Percentiles rank a stretch among this genome's conserved stretches.
phyloP scores from a whole-genome alignment of 2,888 invertebrate species.

The Polyommatus icarus region DNA sequence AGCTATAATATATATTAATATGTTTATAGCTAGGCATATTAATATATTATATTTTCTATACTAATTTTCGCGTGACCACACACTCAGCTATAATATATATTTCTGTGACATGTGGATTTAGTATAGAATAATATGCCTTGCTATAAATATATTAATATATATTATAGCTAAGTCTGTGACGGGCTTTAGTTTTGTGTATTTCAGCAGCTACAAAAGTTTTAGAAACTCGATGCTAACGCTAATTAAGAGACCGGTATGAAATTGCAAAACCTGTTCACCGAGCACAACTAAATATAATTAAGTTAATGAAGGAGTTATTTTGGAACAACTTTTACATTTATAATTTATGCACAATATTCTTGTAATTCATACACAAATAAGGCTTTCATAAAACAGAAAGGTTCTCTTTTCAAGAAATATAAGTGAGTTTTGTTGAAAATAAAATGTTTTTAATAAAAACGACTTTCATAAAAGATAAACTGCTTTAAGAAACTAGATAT shows the following conservation, averaged over 20 bases:
- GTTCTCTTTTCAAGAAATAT: background rate
- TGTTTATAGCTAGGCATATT: too few species aligned
- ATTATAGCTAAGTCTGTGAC: too few species aligned
- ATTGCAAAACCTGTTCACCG: background rate
- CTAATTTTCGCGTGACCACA: too few species aligned
- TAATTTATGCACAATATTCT: background rate
- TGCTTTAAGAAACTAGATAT: constrained; percentile 13
- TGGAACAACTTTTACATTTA: background rate
- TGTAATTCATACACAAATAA: background rate
- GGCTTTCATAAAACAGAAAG: background rate
- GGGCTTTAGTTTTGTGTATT: too few species aligned
- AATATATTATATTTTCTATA: too few species aligned
- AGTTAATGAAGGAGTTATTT: background rate
- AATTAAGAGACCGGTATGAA: background rate
- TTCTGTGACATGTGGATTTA: too few species aligned
- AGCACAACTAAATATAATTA: background rate
- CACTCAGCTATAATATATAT: too few species aligned
- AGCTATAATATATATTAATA: too few species aligned
- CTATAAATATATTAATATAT: too few species aligned
- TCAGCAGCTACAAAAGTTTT: background rate
- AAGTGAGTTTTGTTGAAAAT: background rate
- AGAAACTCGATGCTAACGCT: background rate
- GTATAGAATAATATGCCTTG: too few species aligned
- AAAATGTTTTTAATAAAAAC: background rate
- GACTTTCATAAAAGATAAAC: constrained; percentile 11